phyloP scores from a whole-genome alignment of 2,888 invertebrate species.

The Ophioninae sp. region DNA sequence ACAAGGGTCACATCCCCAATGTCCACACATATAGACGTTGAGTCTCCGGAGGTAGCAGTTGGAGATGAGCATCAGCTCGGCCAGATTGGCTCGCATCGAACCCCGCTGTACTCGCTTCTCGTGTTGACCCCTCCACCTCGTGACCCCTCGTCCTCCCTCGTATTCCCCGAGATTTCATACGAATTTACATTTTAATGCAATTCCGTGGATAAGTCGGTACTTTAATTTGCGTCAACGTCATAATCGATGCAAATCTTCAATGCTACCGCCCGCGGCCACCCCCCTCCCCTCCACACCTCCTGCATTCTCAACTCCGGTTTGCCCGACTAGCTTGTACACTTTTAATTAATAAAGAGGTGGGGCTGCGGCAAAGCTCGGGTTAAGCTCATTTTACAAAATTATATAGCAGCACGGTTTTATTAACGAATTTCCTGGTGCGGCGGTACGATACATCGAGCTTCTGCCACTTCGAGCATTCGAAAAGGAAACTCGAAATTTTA shows the following conservation, averaged over 20 bases:
- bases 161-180: constrained; percentile 68
- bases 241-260: constrained; percentile 76
- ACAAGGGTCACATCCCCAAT: not conserved
- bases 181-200: constrained; percentile 77
- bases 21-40: constrained; percentile 10
- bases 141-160: constrained; percentile 24
- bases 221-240: constrained; percentile 75
- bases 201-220: constrained; percentile 72
- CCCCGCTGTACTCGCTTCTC: constrained; percentile 46
- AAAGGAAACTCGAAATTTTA: no score
- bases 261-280: constrained; percentile 39
- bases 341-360: constrained; percentile 72
- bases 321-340: constrained; percentile 55
- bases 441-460: not conserved
- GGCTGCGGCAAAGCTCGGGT: constrained; percentile 27
- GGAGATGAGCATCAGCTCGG: constrained; percentile 44
- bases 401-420: constrained; percentile 63
- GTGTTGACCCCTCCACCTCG: constrained; percentile 40
- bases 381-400: constrained; percentile 75
- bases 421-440: constrained; percentile 17
- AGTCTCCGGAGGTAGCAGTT: constrained; percentile 42
- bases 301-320: constrained; percentile 23
- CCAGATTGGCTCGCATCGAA: constrained; percentile 64
- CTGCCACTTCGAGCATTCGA: not conserved
- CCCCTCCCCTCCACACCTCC: constrained; percentile 3